Base-by-base conservation (phyloP, 1,140 invertebrate species). In the Bombus waltoni region DNA sequence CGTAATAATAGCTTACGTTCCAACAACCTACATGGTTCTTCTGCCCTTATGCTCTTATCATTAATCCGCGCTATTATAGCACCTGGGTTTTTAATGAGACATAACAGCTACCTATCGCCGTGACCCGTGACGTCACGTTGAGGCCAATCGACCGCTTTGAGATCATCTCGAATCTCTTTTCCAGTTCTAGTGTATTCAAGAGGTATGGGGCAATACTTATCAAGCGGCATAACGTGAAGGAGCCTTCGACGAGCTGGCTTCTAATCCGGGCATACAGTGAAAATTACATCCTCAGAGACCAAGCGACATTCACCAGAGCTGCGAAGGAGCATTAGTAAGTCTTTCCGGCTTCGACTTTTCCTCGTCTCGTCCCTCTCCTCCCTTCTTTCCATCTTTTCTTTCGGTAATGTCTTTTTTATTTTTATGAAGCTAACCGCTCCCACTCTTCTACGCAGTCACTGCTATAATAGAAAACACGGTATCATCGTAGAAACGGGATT, bases 201-300 rank as follows among this genome's bases (percentile, higher is more conserved):
- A 76, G 81, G 75, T 42, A 87, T 44, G 81, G 81, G 79, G 90
- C 92, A 92, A 91, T 93, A 93, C 87, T 93, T 92, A 87, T 85
- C 91, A 92, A 81, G 83, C 80, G 72, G 78, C 44, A 72, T 59
- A 85, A 83, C 87, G 65, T 75, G 85, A 59, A 87, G 84, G 70
- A 66, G 32, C 32, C n/a, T 89, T 77, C 91, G 88, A 88, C 85
- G 85, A 93, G 86, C 81, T 73, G 91, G 92, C 93, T 91, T 93
- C 92, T 93, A 93, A 93, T 93, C 93, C 92, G 84, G 92, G 88
- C 87, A 93, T 93, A 93, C 90, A 93, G 93, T 92, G 92, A 93
- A 93, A 93, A 93, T 93, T 92, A 93, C 90, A 93, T 93, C 88
- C 87, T 89, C 75, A 83, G 72, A 92, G 87, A 89, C 82, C 88